Evolutionary conservation across 1,140 invertebrate genomes (phyloP).

Genomic region (Helicoverpa zea): DNA sequence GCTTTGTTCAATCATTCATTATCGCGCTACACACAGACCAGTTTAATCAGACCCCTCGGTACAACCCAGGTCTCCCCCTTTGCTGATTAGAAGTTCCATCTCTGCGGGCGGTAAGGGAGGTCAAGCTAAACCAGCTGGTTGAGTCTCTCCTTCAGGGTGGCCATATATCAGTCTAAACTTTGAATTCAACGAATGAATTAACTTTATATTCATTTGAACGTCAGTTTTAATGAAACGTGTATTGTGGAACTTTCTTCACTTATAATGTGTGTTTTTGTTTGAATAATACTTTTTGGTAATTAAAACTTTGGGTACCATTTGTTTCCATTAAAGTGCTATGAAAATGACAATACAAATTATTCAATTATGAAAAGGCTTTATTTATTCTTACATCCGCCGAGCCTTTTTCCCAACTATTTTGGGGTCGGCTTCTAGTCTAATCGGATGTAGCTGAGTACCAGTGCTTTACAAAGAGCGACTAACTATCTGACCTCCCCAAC

Average conservation of each 20-base stretch:
- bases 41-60: constrained; percentile 67
- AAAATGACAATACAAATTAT: too few species aligned
- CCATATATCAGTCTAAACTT: constrained; percentile 75
- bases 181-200: constrained; percentile 71
- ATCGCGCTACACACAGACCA: constrained; percentile 64
- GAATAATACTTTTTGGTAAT: neutral
- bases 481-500: too few species aligned
- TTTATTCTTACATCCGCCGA: too few species aligned
- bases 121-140: constrained; percentile 57
- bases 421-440: too few species aligned
- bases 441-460: too few species aligned
- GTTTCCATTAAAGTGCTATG: too few species aligned
- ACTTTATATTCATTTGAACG: constrained; percentile 70
- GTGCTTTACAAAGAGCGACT: too few species aligned
- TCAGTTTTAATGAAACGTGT: constrained; percentile 73
- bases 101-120: constrained; percentile 48
- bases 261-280: constrained; percentile 20
- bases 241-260: constrained; percentile 52
- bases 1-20: constrained; percentile 84
- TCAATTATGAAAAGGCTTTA: too few species aligned
- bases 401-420: too few species aligned
- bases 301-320: neutral
- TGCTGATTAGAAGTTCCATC: constrained; percentile 56
- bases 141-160: constrained; percentile 54
- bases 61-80: constrained; percentile 61